Base-by-base conservation (phyloP, 2,888 invertebrate genomes). In the Endomychus coccineus region DNA sequence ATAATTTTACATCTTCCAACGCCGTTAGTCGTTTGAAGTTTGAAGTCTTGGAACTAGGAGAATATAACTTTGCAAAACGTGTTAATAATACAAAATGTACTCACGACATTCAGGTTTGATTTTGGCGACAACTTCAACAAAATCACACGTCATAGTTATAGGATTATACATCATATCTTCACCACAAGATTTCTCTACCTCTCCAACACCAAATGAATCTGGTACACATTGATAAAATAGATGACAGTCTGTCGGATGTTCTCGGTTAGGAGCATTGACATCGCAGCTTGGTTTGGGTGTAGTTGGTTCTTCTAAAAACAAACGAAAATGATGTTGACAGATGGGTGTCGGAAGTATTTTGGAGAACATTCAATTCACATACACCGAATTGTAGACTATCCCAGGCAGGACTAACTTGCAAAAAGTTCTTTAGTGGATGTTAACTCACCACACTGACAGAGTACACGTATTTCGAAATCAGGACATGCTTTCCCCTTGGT, bases 401-500 rank as follows among this genome's bases (percentile, higher is more conserved):
- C n/a, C n/a, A n/a, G n/a, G n/a, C n/a, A n/a, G n/a, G n/a, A n/a
- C n/a, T n/a, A n/a, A n/a, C n/a, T n/a, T n/a, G n/a, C n/a, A n/a
- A n/a, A n/a, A n/a, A n/a, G n/a, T n/a, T n/a, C n/a, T n/a, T n/a
- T n/a, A n/a, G n/a, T n/a, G n/a, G n/a, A n/a, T n/a, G n/a, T n/a
- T n/a, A 23, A 40, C 48, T 49, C 51, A 60, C 61, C 65, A 56
- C 83, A 84, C 35, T 70, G 62, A 56, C 90, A 90, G 23, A 75
- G 70, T 2, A 88, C 80, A 16, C 83, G 72, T 30, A 90, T 78
- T 66, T 91, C 89, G 56, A 89, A 90, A 68, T 91, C 89, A 2
- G 78, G 73, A 50, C 91, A 91, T 2, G 63, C 52, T 31, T 46
- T 42, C 3, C 50, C 49, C 36, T 54, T 54, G 10, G 36, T 44